A percentile compares a stretch with the other conserved stretches of the same genome.
Evolutionary conservation across 1,140 invertebrate genomes (phyloP).

Genomic region (Scaptomyza graminum): DNA sequence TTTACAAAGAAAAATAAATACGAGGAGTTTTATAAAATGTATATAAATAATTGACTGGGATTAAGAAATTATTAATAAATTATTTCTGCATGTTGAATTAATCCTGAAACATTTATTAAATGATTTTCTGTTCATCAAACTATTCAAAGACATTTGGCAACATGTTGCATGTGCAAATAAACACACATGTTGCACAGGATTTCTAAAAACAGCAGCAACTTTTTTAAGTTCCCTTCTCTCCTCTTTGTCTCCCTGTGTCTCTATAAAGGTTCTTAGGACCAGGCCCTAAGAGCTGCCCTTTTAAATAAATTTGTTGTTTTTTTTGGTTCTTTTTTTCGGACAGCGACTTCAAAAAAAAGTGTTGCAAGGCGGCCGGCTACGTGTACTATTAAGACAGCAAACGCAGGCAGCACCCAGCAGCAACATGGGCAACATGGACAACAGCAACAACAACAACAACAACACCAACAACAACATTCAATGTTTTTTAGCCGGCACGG

Average conservation of each 20-base stretch:
- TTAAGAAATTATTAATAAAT: too few species aligned
- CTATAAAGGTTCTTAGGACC: neutral
- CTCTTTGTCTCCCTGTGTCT: neutral
- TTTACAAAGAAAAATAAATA: too few species aligned
- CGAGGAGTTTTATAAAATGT: too few species aligned
- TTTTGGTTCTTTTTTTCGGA: neutral
- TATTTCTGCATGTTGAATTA: too few species aligned
- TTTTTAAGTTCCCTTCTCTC: neutral
- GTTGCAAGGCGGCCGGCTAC: conserved; percentile 49
- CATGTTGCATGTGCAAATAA: conserved; percentile 20
- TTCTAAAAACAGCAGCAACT: too few species aligned
- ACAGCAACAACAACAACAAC: conserved; percentile 15
- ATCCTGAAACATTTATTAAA: too few species aligned
- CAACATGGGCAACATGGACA: conserved; percentile 47
- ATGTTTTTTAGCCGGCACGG: conserved; percentile 73
- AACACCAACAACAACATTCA: conserved; percentile 51
- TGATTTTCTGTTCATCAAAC: too few species aligned
- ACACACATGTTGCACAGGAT: too few species aligned
- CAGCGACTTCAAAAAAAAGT: conserved; percentile 29
- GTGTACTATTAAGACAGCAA: conserved; percentile 62
- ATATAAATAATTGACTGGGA: too few species aligned
- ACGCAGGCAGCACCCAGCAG: conserved; percentile 28
- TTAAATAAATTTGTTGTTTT: neutral
- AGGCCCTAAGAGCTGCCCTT: neutral
- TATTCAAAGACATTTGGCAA: neutral